These are phyloP conservation scores for Sinonovacula constricta DNA, from an alignment of 1,140 invertebrate species.

Conservation along the genomic window DNA sequence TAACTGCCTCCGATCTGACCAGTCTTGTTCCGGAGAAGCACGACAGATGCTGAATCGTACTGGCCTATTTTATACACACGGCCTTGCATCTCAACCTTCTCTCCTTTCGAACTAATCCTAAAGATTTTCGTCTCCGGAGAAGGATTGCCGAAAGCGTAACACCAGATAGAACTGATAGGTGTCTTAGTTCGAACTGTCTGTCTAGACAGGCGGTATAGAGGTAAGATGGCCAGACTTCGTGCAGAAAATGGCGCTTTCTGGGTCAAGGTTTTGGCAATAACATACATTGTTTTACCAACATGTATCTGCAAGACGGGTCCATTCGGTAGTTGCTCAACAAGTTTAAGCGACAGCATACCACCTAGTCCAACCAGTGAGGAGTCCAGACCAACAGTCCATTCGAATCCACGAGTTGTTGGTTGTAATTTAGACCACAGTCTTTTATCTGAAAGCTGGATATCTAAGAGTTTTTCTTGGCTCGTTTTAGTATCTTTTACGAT, in stretches of 20 bases:
- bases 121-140: conserved; percentile 32
- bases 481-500: conserved; percentile 22
- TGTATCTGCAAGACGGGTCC: conserved; percentile 39
- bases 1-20: conserved; percentile 10
- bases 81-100: conserved; percentile 19
- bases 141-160: conserved; percentile 48
- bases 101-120: conserved; percentile 1
- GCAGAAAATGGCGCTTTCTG: conserved; percentile 28
- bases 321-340: conserved; percentile 27
- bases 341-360: conserved; percentile 35
- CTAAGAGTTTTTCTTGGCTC: conserved; percentile 15
- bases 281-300: conserved; percentile 42
- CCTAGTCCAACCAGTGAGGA: conserved; percentile 21
- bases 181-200: conserved; percentile 10
- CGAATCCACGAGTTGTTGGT: conserved; percentile 34
- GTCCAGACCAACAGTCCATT: conserved; percentile 36
- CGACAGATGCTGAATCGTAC: conserved; percentile 39
- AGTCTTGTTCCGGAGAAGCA: conserved; percentile 22
- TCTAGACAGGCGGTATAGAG: conserved; percentile 22
- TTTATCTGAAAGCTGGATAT: conserved; percentile 17
- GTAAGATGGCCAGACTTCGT: conserved; percentile 24
- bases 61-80: conserved; percentile 32
- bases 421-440: conserved; percentile 10
- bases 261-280: conserved; percentile 4
- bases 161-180: conserved; percentile 44